Evolutionary conservation across 2,113 vertebrate genomes (phyloP).

Genomic region (Collichthys lucidus): DNA sequence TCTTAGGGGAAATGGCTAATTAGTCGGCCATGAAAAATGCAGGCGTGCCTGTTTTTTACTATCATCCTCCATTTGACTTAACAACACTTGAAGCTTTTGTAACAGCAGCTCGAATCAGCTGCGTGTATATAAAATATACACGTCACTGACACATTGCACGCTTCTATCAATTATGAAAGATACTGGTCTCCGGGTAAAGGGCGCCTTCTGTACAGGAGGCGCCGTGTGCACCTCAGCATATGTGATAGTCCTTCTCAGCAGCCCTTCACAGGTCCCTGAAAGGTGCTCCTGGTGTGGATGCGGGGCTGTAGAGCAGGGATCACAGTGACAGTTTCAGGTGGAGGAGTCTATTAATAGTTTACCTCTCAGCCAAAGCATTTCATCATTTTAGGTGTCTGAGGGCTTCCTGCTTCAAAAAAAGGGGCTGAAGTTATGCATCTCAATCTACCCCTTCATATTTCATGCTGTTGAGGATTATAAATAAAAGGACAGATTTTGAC

Average conservation of each 20-base stretch:
- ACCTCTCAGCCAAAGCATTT: slow-evolving; percentile 84
- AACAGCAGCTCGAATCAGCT: slow-evolving; percentile 55
- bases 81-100: slow-evolving; percentile 60
- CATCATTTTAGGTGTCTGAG: slow-evolving; percentile 85
- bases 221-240: slow-evolving; percentile 56
- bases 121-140: slow-evolving; percentile 30
- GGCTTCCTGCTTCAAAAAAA: slow-evolving; percentile 82
- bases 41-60: slow-evolving; percentile 62
- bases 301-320: slow-evolving; percentile 75
- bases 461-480: slow-evolving; percentile 82
- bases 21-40: slow-evolving; percentile 78
- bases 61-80: slow-evolving; percentile 67
- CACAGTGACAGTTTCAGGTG: slow-evolving; percentile 88
- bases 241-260: slow-evolving; percentile 69
- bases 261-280: slow-evolving; percentile 65
- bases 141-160: slow-evolving; percentile 36
- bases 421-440: slow-evolving; percentile 80
- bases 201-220: slow-evolving; percentile 23
- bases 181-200: slow-evolving; percentile 30
- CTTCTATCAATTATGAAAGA: slow-evolving; percentile 53
- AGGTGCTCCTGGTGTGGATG: slow-evolving; percentile 75
- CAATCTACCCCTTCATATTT: slow-evolving; percentile 84
- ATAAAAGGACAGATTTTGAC: slow-evolving; percentile 83
- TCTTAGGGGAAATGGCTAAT: slow-evolving; percentile 75
- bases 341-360: slow-evolving; percentile 88